Base-by-base conservation (phyloP, 64 coral and sea anemone species). In the Anthopleura sola region DNA sequence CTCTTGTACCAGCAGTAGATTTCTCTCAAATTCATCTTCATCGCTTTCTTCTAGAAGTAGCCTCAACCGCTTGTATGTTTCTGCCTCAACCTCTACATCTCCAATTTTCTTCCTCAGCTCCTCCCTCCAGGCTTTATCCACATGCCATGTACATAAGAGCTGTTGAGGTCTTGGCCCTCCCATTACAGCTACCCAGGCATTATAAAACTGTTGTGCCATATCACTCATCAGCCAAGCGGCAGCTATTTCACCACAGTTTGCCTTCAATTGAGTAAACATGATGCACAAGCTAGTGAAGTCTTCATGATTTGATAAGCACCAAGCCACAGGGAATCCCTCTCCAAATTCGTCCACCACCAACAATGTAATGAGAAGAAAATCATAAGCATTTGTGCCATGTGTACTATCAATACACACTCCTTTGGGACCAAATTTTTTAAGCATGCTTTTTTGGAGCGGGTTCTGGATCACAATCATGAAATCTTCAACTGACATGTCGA, bases 341-440 rank as follows among this genome's bases (percentile, higher is more conserved):
- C 81, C 40, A 44, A 92, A 86, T 79, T 91, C 89, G 10, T 91
- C 83, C 0, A 82, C 31, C 15, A 88, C 78, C 21, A 91, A n/a
- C 3, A 91, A 7, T 4, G 93, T 86, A 0, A 44, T 89, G 29
- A 95, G 82, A 20, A 3, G 16, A 49, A 95, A 89, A 83, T 91
- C 83, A 66, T 91, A 89, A 0, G 55, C 89, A 78, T 78, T 91
- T 19, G 93, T 95, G 18, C 86, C 93, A 76, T 95, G 87, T 15
- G 86, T 92, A 14, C 26, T 36, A 36, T 95, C 93, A 6, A 78
- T 60, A n/a, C 90, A 92, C 0, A 92, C 78, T 29, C 93, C 90
- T 37, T 95, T 92, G 1, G 23, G 23, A 10, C 60, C 86, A 86
- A 92, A 89, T 58, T 92, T 82, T 49, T 44, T 18, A 19, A 58